phyloP scores from a whole-genome alignment of 2,888 invertebrate species.

The Resseliella maxima region DNA sequence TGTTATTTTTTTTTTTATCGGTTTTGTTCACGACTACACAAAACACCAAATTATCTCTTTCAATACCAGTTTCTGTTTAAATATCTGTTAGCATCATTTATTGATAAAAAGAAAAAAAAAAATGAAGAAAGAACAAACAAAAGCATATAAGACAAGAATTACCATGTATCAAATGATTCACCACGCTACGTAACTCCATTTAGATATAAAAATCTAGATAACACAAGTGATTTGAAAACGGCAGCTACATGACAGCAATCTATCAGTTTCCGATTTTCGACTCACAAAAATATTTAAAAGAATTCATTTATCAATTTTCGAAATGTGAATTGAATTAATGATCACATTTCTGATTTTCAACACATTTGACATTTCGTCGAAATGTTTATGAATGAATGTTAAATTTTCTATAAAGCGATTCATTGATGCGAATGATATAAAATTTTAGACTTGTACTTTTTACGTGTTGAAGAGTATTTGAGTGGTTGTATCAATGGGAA shows the following conservation, averaged over 20 bases:
- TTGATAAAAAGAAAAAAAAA: neutral
- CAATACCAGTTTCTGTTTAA: neutral
- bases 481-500: no score
- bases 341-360: slow-evolving; percentile 3
- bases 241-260: neutral
- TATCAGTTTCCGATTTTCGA: neutral
- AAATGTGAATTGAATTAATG: neutral
- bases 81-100: neutral
- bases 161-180: slow-evolving; percentile 3
- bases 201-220: neutral
- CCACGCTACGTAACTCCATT: neutral
- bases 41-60: neutral
- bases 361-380: slow-evolving; percentile 47
- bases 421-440: no score
- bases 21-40: neutral
- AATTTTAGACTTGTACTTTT: no score
- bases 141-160: neutral
- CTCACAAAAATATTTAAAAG: neutral
- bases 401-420: no score
- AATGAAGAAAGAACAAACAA: slow-evolving; percentile 23
- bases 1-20: no score
- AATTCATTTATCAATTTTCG: neutral
- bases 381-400: slow-evolving; percentile 18
- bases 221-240: neutral
- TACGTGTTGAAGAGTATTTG: no score